Evolutionary conservation across 1,140 invertebrate genomes (phyloP), one percentile per base, ranked within the genome.

Genomic region (Pogonomyrmex californicus): DNA sequence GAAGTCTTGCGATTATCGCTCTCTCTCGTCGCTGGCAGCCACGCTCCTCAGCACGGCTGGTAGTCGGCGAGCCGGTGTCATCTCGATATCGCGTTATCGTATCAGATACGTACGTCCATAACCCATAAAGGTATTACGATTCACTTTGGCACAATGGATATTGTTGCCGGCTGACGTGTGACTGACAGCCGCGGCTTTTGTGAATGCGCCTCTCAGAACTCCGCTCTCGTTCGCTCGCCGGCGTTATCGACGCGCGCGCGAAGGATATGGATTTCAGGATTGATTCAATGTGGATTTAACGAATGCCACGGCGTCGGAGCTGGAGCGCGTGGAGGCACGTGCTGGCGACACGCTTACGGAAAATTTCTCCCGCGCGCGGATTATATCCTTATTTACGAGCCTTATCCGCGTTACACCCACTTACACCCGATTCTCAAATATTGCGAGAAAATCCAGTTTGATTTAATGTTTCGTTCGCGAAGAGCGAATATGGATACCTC

Each of bases 41-140:
- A 41, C 47, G 86, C 88, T 89, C 70, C 89, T n/a, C 86, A 88
- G 33, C 77, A n/a, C n/a, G 62, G 47, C 62, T 91, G 86, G 89
- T 90, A 90, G 88, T 88, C 82, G 66, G 44, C 30, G 79, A 33
- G 12, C 44, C 62, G 87, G 90, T 91, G 90, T 91, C 90, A 91
- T 91, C 90, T 91, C 89, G 89, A 86, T 91, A 91, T 91, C 90
- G 83, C 58, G 90, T 75, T 83, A 91, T 91, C 90, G 89, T 79
- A 91, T 91, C 90, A 77, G 90, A 91, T 91, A 90, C 71, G 73
- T 78, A 54, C 86, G 89, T 91, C 89, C 88, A 88, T 90, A 91
- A 90, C 90, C 89, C 70, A 83, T 73, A 71, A 23, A 91, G 88
- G 89, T 91, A 91, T 91, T 91, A 90, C 89, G 83, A 91, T 91